Evolutionary conservation across 2,888 invertebrate genomes (phyloP), one percentile per base, ranked within the genome.

Genomic region (Lepidonotus clava): DNA sequence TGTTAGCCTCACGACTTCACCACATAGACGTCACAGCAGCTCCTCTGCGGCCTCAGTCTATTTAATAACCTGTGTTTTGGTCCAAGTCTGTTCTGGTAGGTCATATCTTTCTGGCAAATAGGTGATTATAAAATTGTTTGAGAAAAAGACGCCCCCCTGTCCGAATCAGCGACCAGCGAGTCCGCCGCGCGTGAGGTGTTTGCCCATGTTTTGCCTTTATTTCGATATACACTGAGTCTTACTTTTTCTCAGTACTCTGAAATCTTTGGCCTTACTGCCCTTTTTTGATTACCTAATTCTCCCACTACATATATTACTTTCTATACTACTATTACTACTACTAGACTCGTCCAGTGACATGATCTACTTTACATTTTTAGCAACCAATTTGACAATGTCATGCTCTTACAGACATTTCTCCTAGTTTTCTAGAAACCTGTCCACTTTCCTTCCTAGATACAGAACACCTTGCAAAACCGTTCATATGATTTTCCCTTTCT

Each of bases 241-340:
- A 61, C 61, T 61, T 61, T 61, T 61, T 24, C 61, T 61, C 61
- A 61, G 61, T 61, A 61, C 28, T 61, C 61, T 61, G 28, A 61
- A 61, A 32, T n/a, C 61, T 61, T 61, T 61, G 61, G 61, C 61
- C 24, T 61, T 61, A 61, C 61, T 11, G 61, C 61, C 61, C 11
- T n/a, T n/a, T 61, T 61, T 61, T 61, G 24, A 61, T 61, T 61
- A 28, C 28, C 61, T 56, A 56, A 56, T 56, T 18, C 56, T 32
- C 28, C 61, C 61, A 61, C 61, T 61, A 61, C 28, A 24, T 61
- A 61, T 28, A 61, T 61, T 61, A n/a, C 61, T 28, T 61, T 61
- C 61, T 61, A 61, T 61, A 2, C 61, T 61, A 61, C 61, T 61
- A 2, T 32, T 61, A 61, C 61, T 61, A 61, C 53, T n/a, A 53